A percentile compares a stretch with the other conserved stretches of the same genome.
phyloP scores from a whole-genome alignment of 2,888 invertebrate species.

The Theretra japonica region DNA sequence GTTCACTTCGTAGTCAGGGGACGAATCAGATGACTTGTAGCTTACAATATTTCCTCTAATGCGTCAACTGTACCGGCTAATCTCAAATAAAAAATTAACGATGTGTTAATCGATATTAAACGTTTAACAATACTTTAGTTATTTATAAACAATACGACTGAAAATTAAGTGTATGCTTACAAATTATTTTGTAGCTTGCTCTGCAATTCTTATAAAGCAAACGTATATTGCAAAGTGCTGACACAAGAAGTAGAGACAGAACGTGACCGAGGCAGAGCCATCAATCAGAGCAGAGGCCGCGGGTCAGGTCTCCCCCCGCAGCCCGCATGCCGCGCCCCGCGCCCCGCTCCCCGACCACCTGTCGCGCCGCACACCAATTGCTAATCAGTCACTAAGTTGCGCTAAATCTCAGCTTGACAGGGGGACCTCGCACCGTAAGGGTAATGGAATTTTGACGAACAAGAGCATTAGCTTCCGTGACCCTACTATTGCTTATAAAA shows the following conservation, averaged over 20 bases:
- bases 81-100: too few relatives aligned
- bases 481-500: slow-evolving; percentile 33
- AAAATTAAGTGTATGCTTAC: neutral
- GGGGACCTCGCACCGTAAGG: slow-evolving; percentile 59
- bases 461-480: slow-evolving; percentile 64
- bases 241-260: slow-evolving; percentile 62
- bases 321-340: slow-evolving; percentile 32
- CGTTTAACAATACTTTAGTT: too few relatives aligned
- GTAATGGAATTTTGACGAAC: slow-evolving; percentile 78
- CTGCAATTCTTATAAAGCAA: slow-evolving; percentile 34
- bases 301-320: slow-evolving; percentile 60
- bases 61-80: too few relatives aligned
- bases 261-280: slow-evolving; percentile 61
- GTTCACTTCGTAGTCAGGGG: too few relatives aligned
- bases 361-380: slow-evolving; percentile 79
- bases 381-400: slow-evolving; percentile 83
- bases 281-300: slow-evolving; percentile 72
- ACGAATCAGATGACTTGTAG: neutral
- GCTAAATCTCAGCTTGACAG: slow-evolving; percentile 78
- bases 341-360: slow-evolving; percentile 71
- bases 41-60: neutral
- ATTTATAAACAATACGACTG: too few relatives aligned
- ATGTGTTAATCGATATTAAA: too few relatives aligned
- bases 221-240: slow-evolving; percentile 49
- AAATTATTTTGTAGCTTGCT: slow-evolving; percentile 1